Evolutionary conservation across 2,113 vertebrate species (phyloP), one percentile per base, ranked within the genome.

Genomic region (Cnemophilus loriae): DNA sequence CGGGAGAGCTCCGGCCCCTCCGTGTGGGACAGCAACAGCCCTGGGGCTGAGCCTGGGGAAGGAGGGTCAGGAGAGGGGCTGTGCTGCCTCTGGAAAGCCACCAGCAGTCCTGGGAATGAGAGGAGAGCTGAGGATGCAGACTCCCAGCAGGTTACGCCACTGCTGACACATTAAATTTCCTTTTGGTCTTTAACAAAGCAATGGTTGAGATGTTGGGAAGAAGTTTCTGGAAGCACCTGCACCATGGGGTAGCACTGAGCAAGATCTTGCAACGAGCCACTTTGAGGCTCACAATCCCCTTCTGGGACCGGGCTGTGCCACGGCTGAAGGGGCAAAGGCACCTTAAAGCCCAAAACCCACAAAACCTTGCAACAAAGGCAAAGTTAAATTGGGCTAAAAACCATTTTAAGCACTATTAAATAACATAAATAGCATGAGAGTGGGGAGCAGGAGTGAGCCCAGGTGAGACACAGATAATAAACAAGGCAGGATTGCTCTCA

Each of bases 81-180:
- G 33, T 0, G 2, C 60, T 61, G 57, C 71, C 60, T 63, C 76
- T 59, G 60, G 23, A 52, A 74, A 81, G 21, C 30, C 81, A 60
- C 12, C 57, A 33, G 35, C 42, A 39, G 0, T 9, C 30, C 63
- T 28, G 33, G 61, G 17, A 80, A 9, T 0, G 14, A 44, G 67
- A 35, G 52, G 16, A 26, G 7, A 59, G 33, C 35, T 10, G 39
- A 46, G 56, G 68, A 24, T 47, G 35, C 61, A 30, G 63, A 53
- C 19, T 41, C 28, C 24, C 39, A 60, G 47, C 13, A 39, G 46
- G 30, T 30, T 17, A 11, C 1, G 5, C 6, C 46, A 1, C 11
- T 0, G 3, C 30, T 24, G 44, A 32, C 11, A 4, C 2, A 0
- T 1, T 11, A 19, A 13, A 44, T 61, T 46, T 24, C 2, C 57